Conservation (phyloP, 1,140 invertebrate genomes). For the Drosophila pectinifera region DNA sequence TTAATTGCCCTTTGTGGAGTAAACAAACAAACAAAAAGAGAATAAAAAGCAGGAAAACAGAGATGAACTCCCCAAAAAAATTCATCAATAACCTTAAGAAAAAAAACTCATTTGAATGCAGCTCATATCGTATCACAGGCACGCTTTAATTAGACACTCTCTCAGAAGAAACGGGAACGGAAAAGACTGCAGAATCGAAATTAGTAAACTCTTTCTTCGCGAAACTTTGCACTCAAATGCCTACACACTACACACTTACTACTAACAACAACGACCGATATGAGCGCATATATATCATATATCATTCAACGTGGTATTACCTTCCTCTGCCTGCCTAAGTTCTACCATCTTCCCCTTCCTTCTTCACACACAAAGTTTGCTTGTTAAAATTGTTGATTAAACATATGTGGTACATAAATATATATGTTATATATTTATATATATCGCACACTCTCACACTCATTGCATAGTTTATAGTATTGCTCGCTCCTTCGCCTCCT, state of each 20-base stretch:
- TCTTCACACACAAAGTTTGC: slow-evolving; percentile 24
- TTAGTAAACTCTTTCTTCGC: background rate
- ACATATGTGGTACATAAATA: slow-evolving; percentile 42
- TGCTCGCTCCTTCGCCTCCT: slow-evolving; percentile 6
- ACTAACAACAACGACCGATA: slow-evolving; percentile 69
- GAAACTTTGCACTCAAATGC: slow-evolving; percentile 37
- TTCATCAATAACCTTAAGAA: slow-evolving; percentile 49
- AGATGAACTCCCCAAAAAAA: slow-evolving; percentile 13
- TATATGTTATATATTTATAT: slow-evolving; percentile 40
- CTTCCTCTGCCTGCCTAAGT: background rate
- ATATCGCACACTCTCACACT: slow-evolving; percentile 38
- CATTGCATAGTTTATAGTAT: slow-evolving; percentile 37
- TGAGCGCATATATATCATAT: slow-evolving; percentile 42
- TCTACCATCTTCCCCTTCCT: background rate
- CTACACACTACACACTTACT: slow-evolving; percentile 38
- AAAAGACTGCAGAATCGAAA: background rate
- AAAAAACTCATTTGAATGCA: slow-evolving; percentile 59
- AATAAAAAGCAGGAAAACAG: background rate
- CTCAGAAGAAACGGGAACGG: slow-evolving; percentile 21
- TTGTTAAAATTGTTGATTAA: slow-evolving; percentile 47
- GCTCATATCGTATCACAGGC: slow-evolving; percentile 85
- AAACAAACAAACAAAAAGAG: slow-evolving; percentile 28
- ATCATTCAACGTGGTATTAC: background rate
- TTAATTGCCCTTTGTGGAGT: slow-evolving; percentile 33
- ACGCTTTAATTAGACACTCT: slow-evolving; percentile 69